A percentile compares a stretch with the other conserved stretches of the same genome.
These are phyloP conservation scores for Stichopus horrens DNA, from an alignment of 53 echinoderm and acorn worm genomes.

Conservation along the genomic window DNA sequence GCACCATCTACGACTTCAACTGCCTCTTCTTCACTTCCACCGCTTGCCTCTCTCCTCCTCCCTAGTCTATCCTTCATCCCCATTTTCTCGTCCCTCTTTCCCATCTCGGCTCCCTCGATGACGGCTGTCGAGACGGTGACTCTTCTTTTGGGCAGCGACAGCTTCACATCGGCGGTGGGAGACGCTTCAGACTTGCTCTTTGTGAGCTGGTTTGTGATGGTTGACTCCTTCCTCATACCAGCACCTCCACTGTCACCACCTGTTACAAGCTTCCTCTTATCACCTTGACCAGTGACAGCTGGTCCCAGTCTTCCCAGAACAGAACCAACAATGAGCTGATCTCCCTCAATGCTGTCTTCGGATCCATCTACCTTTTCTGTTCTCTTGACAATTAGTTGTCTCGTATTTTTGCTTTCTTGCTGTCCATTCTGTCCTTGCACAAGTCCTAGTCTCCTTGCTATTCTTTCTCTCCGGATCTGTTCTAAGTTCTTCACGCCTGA, in stretches of 20 bases:
- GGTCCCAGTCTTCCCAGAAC: neutral
- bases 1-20: too few species aligned
- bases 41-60: neutral
- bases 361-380: neutral
- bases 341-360: neutral
- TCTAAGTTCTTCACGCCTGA: conserved; percentile 55
- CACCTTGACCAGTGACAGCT: neutral
- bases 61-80: neutral
- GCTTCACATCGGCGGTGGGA: neutral
- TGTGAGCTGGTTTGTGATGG: neutral
- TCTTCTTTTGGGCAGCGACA: neutral
- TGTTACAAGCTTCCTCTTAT: neutral
- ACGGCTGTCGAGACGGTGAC: neutral
- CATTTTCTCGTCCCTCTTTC: neutral
- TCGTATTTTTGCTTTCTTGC: neutral
- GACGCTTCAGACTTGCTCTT: neutral
- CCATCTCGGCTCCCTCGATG: neutral
- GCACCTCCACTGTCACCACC: neutral
- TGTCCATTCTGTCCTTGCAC: neutral
- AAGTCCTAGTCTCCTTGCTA: conserved; percentile 49
- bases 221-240: neutral
- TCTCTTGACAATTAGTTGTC: neutral
- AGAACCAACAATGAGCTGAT: neutral
- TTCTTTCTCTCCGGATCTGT: conserved; percentile 56
- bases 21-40: neutral